Evolutionary conservation across 2,797 vertebrate species (phyloP), one percentile per base, ranked within the genome.

Genomic region (Macropus fuliginosus): DNA sequence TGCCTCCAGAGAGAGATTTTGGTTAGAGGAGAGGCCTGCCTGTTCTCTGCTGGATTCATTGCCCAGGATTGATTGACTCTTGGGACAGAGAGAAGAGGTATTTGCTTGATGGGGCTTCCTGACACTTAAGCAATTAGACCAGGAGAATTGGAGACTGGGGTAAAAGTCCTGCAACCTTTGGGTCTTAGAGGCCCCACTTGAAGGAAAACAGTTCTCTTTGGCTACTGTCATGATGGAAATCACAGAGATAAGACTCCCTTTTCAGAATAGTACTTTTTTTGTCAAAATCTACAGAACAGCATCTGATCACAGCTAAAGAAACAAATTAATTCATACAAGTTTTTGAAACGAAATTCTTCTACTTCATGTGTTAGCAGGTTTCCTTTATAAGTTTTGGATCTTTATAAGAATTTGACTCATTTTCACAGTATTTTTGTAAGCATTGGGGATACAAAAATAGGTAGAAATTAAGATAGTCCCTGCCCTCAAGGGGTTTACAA

Each of bases 201-300:
- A 52, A 54, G 87, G 13, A 90, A 90, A 90, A 50, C 54, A n/a
- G 81, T 97, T 96, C 56, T 66, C 74, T 93, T 95, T 95, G 81
- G 55, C 4, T 56, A 52, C 46, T 95, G 54, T 92, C 55, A 96
- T 96, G 94, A 95, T 96, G 94, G 93, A 97, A 96, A 97, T 97
- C 93, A 92, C 94, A 97, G 94, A 95, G 66, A 54, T 94, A 90
- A 29, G 92, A 87, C 95, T 91, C 91, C 96, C 34, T 55, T 91
- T 96, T 97, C 62, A 97, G 55, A 96, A 97, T 90, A 95, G 29
- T 91, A 92, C 3, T 92, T 97, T 97, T 95, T 81, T 93, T 94
- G 93, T 94, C 95, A 95, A 66, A 87, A 95, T 96, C 74, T 28
- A 56, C 93, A 96, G 92, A 96, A 59, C 29, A 92, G 54, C 50